These are phyloP conservation scores for Ophioninae sp. DNA, from an alignment of 2,888 invertebrate species.

Conservation along the genomic window DNA sequence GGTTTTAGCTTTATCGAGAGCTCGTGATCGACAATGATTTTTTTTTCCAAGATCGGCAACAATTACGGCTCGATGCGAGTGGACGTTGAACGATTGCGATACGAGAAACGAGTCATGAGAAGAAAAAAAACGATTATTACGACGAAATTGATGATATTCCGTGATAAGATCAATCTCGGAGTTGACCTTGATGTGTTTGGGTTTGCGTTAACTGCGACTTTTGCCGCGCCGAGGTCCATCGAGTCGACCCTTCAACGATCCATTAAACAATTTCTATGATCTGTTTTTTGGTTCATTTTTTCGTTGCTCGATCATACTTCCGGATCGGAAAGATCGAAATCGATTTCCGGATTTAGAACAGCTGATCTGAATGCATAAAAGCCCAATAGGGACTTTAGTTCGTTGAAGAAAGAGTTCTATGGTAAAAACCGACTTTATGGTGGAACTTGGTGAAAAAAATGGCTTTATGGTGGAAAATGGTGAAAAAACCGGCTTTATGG, in stretches of 20 bases:
- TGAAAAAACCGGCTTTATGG: too few relatives aligned
- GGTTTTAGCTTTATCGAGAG: conserved; percentile 15
- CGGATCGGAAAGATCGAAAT: too few relatives aligned
- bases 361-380: too few relatives aligned
- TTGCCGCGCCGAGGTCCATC: conserved; percentile 9
- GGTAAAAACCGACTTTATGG: conserved; percentile 18
- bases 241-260: too few relatives aligned
- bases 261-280: too few relatives aligned
- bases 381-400: too few relatives aligned
- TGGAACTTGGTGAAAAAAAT: too few relatives aligned
- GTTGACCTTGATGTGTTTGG: conserved; percentile 8
- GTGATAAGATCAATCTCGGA: conserved; percentile 22
- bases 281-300: too few relatives aligned
- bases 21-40: not conserved
- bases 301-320: too few relatives aligned
- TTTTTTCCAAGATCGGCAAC: conserved; percentile 3
- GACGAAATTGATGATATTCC: conserved; percentile 27
- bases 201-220: not conserved
- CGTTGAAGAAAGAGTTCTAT: conserved; percentile 2
- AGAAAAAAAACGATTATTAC: not conserved
- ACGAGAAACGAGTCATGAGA: not conserved
- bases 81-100: conserved; percentile 30
- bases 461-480: too few relatives aligned
- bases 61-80: not conserved
- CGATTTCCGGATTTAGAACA: too few relatives aligned